These are phyloP conservation scores for Chlamydotis undulata DNA, from an alignment of 2,113 vertebrate species.

Conservation along the genomic window DNA sequence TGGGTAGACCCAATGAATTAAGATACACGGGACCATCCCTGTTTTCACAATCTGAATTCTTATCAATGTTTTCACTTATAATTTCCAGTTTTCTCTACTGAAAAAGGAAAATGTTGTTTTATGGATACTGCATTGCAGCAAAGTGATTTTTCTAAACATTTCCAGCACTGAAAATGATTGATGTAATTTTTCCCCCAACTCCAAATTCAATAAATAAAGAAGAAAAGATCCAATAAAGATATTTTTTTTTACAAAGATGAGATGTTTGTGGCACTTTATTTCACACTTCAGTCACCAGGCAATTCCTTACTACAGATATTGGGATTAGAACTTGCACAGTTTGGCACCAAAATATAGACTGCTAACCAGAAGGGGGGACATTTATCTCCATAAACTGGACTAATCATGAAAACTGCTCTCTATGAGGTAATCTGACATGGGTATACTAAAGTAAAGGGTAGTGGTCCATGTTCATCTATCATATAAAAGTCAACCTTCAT, in stretches of 20 bases:
- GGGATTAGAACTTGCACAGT: neutral
- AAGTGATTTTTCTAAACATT: neutral
- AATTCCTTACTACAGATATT: neutral
- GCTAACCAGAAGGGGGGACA: constrained; percentile 1
- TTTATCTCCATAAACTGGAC: neutral
- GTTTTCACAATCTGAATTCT: neutral
- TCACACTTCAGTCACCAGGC: constrained; percentile 20
- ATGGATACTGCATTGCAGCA: neutral
- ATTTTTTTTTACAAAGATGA: neutral
- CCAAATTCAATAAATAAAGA: neutral
- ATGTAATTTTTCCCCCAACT: neutral
- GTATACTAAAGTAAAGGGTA: constrained; percentile 33
- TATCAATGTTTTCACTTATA: neutral
- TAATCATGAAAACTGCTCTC: neutral
- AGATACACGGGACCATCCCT: neutral
- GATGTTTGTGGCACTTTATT: constrained; percentile 12
- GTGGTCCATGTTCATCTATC: constrained; percentile 9
- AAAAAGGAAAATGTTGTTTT: neutral
- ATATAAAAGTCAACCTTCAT: constrained; percentile 41
- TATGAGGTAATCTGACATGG: neutral
- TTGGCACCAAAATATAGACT: neutral
- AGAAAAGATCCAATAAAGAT: neutral
- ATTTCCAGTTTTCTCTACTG: neutral
- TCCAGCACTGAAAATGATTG: neutral
- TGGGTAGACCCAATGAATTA: neutral